Percentiles rank a stretch among this genome's conserved stretches.
Conservation (phyloP, 2,797 vertebrate species). For the Chelmon rostratus region DNA sequence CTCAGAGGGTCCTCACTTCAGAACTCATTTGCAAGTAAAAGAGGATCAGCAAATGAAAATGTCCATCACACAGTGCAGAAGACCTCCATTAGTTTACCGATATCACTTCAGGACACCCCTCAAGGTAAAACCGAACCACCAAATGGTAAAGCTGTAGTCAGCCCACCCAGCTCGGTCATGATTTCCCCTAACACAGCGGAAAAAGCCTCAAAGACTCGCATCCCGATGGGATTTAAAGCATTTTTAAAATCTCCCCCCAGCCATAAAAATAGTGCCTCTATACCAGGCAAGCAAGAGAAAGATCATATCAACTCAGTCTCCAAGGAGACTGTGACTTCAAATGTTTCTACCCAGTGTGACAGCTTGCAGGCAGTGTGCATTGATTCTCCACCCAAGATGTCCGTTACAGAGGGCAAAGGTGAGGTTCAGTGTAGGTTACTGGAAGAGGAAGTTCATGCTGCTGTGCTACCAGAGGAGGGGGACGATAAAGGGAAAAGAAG, state of each 20-base stretch:
- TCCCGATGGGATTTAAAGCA: constrained; percentile 90
- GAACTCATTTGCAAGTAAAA: constrained; percentile 78
- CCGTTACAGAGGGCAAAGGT: constrained; percentile 68
- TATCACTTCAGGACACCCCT: constrained; percentile 74
- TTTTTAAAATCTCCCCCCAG: constrained; percentile 90
- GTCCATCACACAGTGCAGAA: constrained; percentile 79
- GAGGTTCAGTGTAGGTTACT: constrained; percentile 59
- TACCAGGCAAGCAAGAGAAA: constrained; percentile 93
- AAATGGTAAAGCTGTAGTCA: constrained; percentile 73
- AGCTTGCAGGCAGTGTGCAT: constrained; percentile 47
- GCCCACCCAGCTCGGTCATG: constrained; percentile 68
- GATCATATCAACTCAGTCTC: constrained; percentile 92
- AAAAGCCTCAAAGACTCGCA: constrained; percentile 87
- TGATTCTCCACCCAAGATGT: constrained; percentile 65
- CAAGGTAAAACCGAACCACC: constrained; percentile 76
- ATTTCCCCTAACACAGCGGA: constrained; percentile 78
- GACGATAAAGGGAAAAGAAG: constrained; percentile 81
- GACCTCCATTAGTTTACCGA: constrained; percentile 72
- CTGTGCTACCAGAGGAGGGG: constrained; percentile 60
- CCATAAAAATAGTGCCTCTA: constrained; percentile 85
- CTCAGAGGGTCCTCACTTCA: constrained; percentile 81
- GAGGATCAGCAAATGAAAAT: constrained; percentile 74
- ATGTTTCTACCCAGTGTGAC: constrained; percentile 76
- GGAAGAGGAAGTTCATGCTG: constrained; percentile 63
- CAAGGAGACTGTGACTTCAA: constrained; percentile 83